A percentile compares a stretch with the other conserved stretches of the same genome.
These are phyloP conservation scores for Pelobates fuscus DNA, from an alignment of 2,113 vertebrate genomes.

Conservation along the genomic window DNA sequence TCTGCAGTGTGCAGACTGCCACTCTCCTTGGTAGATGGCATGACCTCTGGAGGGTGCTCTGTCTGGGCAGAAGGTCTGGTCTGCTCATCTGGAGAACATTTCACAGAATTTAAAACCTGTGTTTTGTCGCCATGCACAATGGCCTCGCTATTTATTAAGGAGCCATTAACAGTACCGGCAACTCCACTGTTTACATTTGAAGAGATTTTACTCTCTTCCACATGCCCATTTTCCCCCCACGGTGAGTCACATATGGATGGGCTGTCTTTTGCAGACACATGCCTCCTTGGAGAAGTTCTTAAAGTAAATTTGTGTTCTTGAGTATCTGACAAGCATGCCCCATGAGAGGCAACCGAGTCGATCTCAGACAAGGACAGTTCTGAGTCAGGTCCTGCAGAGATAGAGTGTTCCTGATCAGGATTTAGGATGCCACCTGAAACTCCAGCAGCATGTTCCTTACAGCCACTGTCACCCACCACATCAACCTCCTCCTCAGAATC, in stretches of 20 bases:
- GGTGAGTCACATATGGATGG: conserved; percentile 83
- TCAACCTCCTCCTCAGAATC: conserved; percentile 90
- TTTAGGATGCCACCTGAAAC: conserved; percentile 66
- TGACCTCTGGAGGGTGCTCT: conserved; percentile 66
- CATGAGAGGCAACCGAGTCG: conserved; percentile 72
- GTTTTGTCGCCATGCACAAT: conserved; percentile 64
- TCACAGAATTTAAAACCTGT: conserved; percentile 62
- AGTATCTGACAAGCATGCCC: conserved; percentile 82
- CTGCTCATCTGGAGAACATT: conserved; percentile 65
- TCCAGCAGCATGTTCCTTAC: conserved; percentile 76
- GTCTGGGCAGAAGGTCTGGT: conserved; percentile 66
- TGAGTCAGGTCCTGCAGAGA: conserved; percentile 82
- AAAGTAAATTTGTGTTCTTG: conserved; percentile 95
- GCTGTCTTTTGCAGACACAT: conserved; percentile 74
- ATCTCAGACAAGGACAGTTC: conserved; percentile 59
- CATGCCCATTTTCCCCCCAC: conserved; percentile 82
- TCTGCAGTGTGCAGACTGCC: conserved; percentile 77
- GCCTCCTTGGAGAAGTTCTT: conserved; percentile 90
- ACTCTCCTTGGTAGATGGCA: conserved; percentile 80
- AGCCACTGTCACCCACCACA: conserved; percentile 82
- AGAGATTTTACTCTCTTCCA: conserved; percentile 77
- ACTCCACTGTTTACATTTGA: conserved; percentile 65
- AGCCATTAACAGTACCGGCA: conserved; percentile 65
- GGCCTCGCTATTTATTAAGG: conserved; percentile 67
- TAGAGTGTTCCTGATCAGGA: conserved; percentile 63